These are phyloP conservation scores for Tanypteryx hageni DNA, from an alignment of 2,888 invertebrate species.

Conservation along the genomic window DNA sequence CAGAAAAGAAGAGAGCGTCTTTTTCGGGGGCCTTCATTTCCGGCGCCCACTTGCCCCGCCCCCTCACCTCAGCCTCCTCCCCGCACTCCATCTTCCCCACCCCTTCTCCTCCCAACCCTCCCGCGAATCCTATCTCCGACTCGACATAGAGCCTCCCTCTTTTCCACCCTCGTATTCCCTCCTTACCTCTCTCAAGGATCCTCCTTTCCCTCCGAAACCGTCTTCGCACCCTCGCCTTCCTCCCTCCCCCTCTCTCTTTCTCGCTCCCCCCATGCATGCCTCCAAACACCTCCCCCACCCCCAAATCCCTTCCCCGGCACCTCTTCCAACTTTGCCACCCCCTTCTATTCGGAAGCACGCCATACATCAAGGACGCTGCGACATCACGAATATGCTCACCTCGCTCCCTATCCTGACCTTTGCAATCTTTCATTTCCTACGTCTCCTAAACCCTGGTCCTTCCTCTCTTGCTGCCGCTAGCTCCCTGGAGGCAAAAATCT, in stretches of 20 bases:
- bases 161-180: no score
- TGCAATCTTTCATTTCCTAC: conserved; percentile 34
- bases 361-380: conserved; percentile 9
- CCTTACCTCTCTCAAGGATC: neutral
- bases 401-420: conserved; percentile 15
- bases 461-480: neutral
- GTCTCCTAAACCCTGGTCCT: neutral
- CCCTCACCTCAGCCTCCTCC: neutral
- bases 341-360: neutral
- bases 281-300: neutral
- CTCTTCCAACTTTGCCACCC: neutral
- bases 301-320: neutral
- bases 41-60: conserved; percentile 12
- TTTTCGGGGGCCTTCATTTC: conserved; percentile 44
- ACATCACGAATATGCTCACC: conserved; percentile 34
- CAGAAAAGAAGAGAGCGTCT: conserved; percentile 34
- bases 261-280: neutral
- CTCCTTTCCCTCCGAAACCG: neutral
- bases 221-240: neutral
- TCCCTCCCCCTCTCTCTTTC: no score
- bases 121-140: neutral
- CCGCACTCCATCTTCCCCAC: neutral
- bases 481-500: neutral
- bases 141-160: no score
- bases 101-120: neutral